A percentile compares a stretch with the other conserved stretches of the same genome.
Evolutionary conservation across 2,888 invertebrate species (phyloP).

Genomic region (Drosophila paranaensis): DNA sequence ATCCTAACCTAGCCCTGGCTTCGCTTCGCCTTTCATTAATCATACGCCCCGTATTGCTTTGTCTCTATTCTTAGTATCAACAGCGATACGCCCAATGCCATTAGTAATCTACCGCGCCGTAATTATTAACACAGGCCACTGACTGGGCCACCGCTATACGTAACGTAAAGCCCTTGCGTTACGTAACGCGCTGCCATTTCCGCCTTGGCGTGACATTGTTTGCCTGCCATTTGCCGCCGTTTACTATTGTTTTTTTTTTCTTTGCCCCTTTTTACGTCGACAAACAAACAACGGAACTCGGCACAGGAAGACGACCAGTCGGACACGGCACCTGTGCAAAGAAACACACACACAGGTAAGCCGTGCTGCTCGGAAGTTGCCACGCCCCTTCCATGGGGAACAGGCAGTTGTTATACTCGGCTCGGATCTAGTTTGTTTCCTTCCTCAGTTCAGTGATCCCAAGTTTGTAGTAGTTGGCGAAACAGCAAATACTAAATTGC

Average conservation of each 20-base stretch:
- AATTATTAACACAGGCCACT: slow-evolving; percentile 59
- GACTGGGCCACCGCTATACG: slow-evolving; percentile 17
- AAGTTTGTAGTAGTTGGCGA: slow-evolving; percentile 35
- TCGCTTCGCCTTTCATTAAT: slow-evolving; percentile 50
- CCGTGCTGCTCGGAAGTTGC: background rate
- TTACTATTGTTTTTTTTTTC: slow-evolving; percentile 55
- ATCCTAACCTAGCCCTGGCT: background rate
- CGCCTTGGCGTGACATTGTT: slow-evolving; percentile 64
- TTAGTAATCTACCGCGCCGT: slow-evolving; percentile 53
- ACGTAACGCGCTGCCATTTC: slow-evolving; percentile 53
- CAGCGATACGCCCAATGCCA: slow-evolving; percentile 26
- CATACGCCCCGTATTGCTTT: slow-evolving; percentile 50
- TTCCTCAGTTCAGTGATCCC: slow-evolving; percentile 65
- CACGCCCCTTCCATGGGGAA: slow-evolving; percentile 3
- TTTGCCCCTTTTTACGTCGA: background rate
- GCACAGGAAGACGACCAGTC: slow-evolving; percentile 36
- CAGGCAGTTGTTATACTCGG: slow-evolving; percentile 9
- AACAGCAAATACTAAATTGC: slow-evolving; percentile 72
- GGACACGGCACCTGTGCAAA: slow-evolving; percentile 7
- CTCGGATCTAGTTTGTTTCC: slow-evolving; percentile 37
- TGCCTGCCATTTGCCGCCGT: slow-evolving; percentile 57
- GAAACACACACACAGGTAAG: slow-evolving; percentile 1
- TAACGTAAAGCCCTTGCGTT: slow-evolving; percentile 36
- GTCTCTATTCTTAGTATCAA: background rate
- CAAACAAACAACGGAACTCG: slow-evolving; percentile 46